Evolutionary conservation across 53 echinoderm and acorn worm species (phyloP).

Genomic region (Astropecten irregularis): DNA sequence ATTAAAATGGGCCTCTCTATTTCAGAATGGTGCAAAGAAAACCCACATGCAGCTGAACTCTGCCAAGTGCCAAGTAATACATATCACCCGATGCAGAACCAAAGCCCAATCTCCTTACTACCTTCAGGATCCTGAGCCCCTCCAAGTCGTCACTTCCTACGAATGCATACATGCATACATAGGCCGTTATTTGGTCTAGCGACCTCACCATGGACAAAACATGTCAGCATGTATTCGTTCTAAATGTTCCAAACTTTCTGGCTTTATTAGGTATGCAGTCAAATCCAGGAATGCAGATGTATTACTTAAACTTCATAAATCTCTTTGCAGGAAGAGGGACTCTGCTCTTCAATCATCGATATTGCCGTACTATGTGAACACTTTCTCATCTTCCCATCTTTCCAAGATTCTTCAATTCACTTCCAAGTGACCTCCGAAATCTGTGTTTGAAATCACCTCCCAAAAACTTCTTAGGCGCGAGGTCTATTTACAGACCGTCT

Average conservation of each 20-base stretch:
- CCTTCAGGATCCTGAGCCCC: no score
- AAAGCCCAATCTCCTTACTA: neutral
- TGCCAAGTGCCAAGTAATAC: neutral
- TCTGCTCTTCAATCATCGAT: no score
- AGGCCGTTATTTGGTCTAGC: neutral
- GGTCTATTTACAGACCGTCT: no score
- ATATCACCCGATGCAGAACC: neutral
- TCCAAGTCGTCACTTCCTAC: neutral
- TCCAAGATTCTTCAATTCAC: no score
- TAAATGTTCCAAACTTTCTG: neutral
- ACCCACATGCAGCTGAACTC: slow-evolving; percentile 5
- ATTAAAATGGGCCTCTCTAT: no score
- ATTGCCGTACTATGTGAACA: no score
- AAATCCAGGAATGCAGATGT: neutral
- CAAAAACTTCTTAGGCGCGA: no score
- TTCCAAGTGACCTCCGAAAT: no score
- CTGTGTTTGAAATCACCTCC: no score
- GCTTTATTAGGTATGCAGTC: neutral
- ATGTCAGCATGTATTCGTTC: neutral
- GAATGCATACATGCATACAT: neutral
- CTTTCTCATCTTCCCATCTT: no score
- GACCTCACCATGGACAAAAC: slow-evolving; percentile 21
- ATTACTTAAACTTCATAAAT: neutral
- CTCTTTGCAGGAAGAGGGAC: neutral
- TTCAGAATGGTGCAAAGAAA: neutral